A percentile compares a stretch with the other conserved stretches of the same genome.
phyloP scores from a whole-genome alignment of 2,888 invertebrate species.

The Cheilosia vulpina region DNA sequence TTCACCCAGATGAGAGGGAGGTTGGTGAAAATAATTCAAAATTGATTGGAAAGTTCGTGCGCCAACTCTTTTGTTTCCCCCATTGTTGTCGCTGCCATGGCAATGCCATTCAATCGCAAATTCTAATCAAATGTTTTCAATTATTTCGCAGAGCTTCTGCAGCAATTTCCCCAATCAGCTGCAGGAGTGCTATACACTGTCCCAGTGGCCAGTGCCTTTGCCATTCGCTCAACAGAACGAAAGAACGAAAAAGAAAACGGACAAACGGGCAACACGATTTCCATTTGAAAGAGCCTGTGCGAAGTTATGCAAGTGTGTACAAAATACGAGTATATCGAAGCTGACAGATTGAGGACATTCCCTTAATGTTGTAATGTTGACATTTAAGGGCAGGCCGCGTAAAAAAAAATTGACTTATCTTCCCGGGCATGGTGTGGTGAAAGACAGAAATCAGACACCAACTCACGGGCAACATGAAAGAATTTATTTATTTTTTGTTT shows the following conservation, averaged over 20 bases:
- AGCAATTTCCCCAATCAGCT: slow-evolving; percentile 1
- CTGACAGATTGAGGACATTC: slow-evolving; percentile 75
- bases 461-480: slow-evolving; percentile 46
- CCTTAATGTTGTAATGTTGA: slow-evolving; percentile 73
- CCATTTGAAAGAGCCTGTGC: slow-evolving; percentile 56
- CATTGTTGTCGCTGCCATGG: slow-evolving; percentile 32
- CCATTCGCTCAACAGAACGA: slow-evolving; percentile 1
- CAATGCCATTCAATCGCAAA: slow-evolving; percentile 62
- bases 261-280: slow-evolving; percentile 16
- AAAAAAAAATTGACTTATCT: slow-evolving; percentile 61
- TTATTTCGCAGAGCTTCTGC: slow-evolving; percentile 46
- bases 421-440: slow-evolving; percentile 50
- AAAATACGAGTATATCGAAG: slow-evolving; percentile 47
- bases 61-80: slow-evolving; percentile 59
- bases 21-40: slow-evolving; percentile 46
- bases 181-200: slow-evolving; percentile 34
- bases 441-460: slow-evolving; percentile 69
- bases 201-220: slow-evolving; percentile 9
- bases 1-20: slow-evolving; percentile 5
- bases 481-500: slow-evolving; percentile 61
- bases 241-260: slow-evolving; percentile 11
- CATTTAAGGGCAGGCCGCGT: slow-evolving; percentile 70
- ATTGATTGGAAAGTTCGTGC: slow-evolving; percentile 70
- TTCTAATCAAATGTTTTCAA: slow-evolving; percentile 72
- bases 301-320: slow-evolving; percentile 54